Conservation (phyloP, 2,888 invertebrate genomes). For the Therioaphis trifolii region DNA sequence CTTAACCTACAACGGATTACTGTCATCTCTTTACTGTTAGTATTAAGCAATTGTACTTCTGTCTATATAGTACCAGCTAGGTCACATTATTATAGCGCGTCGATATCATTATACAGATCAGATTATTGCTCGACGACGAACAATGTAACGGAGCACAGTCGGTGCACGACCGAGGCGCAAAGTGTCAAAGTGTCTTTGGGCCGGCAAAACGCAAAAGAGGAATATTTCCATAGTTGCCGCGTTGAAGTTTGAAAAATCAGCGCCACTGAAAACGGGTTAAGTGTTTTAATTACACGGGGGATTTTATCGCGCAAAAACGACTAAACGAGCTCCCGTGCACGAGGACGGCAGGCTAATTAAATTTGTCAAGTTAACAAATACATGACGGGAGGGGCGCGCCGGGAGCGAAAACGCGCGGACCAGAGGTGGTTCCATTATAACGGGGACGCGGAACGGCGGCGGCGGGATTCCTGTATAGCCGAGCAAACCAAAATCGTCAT, state of each 20-base stretch:
- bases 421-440: background rate
- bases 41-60: too few relatives aligned
- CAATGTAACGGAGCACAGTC: background rate
- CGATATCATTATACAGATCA: too few relatives aligned
- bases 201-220: background rate
- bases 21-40: too few relatives aligned
- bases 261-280: constrained; percentile 55
- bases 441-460: background rate
- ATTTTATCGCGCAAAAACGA: constrained; percentile 55
- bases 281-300: constrained; percentile 59
- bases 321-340: constrained; percentile 45
- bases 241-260: constrained; percentile 39
- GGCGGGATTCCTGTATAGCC: constrained; percentile 49
- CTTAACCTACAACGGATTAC: too few relatives aligned
- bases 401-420: background rate
- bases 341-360: constrained; percentile 58
- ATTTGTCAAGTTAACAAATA: constrained; percentile 62
- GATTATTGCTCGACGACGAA: background rate
- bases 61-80: too few relatives aligned
- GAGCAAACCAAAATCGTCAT: constrained; percentile 62
- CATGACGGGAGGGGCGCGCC: background rate
- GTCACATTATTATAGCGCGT: too few relatives aligned
- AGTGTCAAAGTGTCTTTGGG: constrained; percentile 43
- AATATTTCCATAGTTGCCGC: background rate
- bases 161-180: background rate